Evolutionary conservation across 2,797 vertebrate species (phyloP), one percentile per base, ranked within the genome.

Genomic region (Jordanella pulchra): DNA sequence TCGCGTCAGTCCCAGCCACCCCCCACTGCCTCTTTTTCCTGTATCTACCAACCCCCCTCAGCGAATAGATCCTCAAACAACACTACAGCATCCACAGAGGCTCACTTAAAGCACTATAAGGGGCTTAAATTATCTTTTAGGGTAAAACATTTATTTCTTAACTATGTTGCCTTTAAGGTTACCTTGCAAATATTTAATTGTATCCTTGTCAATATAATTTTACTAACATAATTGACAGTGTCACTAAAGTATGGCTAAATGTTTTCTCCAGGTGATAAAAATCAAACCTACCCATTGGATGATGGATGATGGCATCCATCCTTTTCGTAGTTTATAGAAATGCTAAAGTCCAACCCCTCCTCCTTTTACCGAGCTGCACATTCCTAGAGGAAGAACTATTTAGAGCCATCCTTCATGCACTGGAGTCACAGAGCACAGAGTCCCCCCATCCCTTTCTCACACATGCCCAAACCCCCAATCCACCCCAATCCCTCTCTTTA

Each of bases 21-120:
- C 56, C 45, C 63, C 39, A 81, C 82, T 77, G 69, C 81, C 80
- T 78, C 70, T 81, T 85, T 87, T 91, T 86, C 86, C 90, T 90
- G 86, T 87, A 86, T 87, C 83, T 88, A 88, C 91, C 93, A 91
- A 93, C 93, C 93, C 93, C 92, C 91, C 75, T 86, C 85, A 30
- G 75, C 84, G 87, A 90, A 88, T 78, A 87, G 82, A 88, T 84
- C 81, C 85, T 86, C 74, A 35, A 83, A 76, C 84, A 80, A 79
- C 85, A 78, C 78, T 71, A 76, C 70, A 73, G 84, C 84, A 85
- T 87, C 78, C 88, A 87, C 72, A 39, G 76, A 47, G 77, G 66
- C 75, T 84, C 45, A 50, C 56, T 79, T 53, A 77, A 78, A 85
- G 76, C 81, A 83, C 70, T 28, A 1, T 21, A 71, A 75, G 65